phyloP scores from a whole-genome alignment of 2,888 invertebrate species.

The Patella ulyssiponensis region DNA sequence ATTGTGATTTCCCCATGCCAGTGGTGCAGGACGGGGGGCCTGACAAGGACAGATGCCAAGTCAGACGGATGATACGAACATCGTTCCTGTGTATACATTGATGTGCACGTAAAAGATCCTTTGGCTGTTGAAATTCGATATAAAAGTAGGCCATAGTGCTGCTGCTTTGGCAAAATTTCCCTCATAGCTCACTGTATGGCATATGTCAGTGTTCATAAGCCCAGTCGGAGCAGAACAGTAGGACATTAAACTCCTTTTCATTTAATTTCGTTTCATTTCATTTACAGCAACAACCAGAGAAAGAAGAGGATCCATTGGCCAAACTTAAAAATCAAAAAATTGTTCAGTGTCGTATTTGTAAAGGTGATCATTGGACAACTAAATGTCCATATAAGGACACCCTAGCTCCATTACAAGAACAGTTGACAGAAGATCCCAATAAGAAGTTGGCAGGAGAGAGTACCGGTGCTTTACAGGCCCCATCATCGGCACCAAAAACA shows the following conservation, averaged over 20 bases:
- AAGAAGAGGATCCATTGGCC: conserved; percentile 87
- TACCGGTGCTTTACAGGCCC: conserved; percentile 48
- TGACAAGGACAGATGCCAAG: too few species aligned
- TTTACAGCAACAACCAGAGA: conserved; percentile 84
- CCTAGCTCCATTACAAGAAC: conserved; percentile 73
- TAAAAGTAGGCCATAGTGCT: too few species aligned
- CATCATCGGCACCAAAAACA: conserved; percentile 45
- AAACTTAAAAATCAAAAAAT: conserved; percentile 79
- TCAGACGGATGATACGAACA: too few species aligned
- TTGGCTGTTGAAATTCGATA: too few species aligned
- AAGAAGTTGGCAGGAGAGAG: conserved; percentile 65
- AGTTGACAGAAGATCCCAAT: conserved; percentile 70
- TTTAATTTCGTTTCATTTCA: conserved; percentile 1
- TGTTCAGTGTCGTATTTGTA: conserved; percentile 73
- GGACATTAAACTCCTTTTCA: not conserved
- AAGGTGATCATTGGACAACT: conserved; percentile 96
- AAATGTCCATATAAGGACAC: conserved; percentile 98
- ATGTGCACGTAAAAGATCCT: too few species aligned
- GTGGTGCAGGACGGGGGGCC: too few species aligned
- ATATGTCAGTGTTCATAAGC: not conserved
- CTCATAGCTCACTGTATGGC: too few species aligned
- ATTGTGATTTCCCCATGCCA: too few species aligned
- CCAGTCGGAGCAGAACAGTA: not conserved
- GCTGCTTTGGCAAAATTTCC: too few species aligned
- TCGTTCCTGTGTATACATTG: too few species aligned